These are phyloP conservation scores for Eubasilissa splendida DNA, from an alignment of 2,888 invertebrate genomes.

Conservation along the genomic window DNA sequence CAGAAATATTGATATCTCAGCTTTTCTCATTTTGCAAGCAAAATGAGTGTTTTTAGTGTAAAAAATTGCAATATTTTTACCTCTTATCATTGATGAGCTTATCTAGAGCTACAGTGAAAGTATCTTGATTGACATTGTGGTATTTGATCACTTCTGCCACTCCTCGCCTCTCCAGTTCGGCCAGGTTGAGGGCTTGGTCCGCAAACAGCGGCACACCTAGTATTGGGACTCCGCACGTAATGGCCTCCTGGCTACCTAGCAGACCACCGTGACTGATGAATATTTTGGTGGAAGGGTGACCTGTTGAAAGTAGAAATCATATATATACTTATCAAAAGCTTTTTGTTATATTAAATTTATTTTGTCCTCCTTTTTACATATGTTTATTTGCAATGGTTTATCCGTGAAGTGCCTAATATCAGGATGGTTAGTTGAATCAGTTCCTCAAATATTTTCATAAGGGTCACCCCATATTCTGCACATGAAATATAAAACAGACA, in stretches of 20 bases:
- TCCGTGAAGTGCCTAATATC: too few relatives aligned
- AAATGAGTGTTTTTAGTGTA: neutral
- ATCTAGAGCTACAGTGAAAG: constrained; percentile 65
- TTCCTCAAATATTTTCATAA: too few relatives aligned
- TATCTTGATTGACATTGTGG: constrained; percentile 63
- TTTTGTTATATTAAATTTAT: too few relatives aligned
- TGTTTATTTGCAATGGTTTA: too few relatives aligned
- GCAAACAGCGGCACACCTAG: constrained; percentile 72
- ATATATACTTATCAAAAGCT: too few relatives aligned
- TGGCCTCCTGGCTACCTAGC: constrained; percentile 75
- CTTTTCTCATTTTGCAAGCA: too few relatives aligned
- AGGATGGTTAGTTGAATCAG: too few relatives aligned
- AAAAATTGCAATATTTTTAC: constrained; percentile 61
- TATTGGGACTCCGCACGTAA: constrained; percentile 73
- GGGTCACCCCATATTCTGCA: too few relatives aligned
- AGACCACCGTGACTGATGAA: constrained; percentile 78
- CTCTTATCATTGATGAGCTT: constrained; percentile 67
- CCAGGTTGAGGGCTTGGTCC: constrained; percentile 72
- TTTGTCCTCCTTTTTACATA: too few relatives aligned
- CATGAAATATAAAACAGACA: too few relatives aligned
- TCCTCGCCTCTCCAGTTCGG: constrained; percentile 70
- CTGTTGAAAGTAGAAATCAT: constrained; percentile 60
- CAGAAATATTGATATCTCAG: too few relatives aligned
- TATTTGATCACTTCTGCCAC: constrained; percentile 67
- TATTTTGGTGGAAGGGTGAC: constrained; percentile 72